Conservation (phyloP, 2,888 invertebrate genomes). For the Andrena camellia region DNA sequence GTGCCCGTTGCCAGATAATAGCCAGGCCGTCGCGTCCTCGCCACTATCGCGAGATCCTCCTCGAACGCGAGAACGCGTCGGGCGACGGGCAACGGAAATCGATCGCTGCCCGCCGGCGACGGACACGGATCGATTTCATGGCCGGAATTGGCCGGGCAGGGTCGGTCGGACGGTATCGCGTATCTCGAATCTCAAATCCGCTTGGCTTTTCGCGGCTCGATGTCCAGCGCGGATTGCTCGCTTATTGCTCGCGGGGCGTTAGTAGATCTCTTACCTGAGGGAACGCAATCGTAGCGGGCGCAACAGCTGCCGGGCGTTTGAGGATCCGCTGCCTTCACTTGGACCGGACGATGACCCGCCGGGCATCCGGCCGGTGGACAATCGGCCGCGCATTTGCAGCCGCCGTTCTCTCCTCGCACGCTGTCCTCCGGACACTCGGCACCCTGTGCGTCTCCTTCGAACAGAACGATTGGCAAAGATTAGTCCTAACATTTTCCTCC, state of each 20-base stretch:
- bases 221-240: too few species aligned
- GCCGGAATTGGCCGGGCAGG: neutral
- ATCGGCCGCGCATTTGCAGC: slow-evolving; percentile 79
- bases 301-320: slow-evolving; percentile 81
- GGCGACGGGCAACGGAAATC: neutral
- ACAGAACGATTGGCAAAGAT: slow-evolving; percentile 42
- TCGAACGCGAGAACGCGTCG: neutral
- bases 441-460: slow-evolving; percentile 52
- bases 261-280: slow-evolving; percentile 63
- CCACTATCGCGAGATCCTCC: neutral
- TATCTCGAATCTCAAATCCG: neutral
- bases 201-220: slow-evolving; percentile 10
- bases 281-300: slow-evolving; percentile 79
- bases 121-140: neutral
- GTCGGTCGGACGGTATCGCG: neutral
- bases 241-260: too few species aligned
- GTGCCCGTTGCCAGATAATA: slow-evolving; percentile 1
- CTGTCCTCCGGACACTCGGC: slow-evolving; percentile 80
- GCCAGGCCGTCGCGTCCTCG: neutral
- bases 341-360: slow-evolving; percentile 75
- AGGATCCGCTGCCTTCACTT: slow-evolving; percentile 72
- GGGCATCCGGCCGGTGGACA: slow-evolving; percentile 78
- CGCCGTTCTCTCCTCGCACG: slow-evolving; percentile 74
- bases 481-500: neutral
- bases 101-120: slow-evolving; percentile 4